Percentiles rank a stretch among this genome's conserved stretches.
These are phyloP conservation scores for Allacma fusca DNA, from an alignment of 2,888 invertebrate species.

Conservation along the genomic window DNA sequence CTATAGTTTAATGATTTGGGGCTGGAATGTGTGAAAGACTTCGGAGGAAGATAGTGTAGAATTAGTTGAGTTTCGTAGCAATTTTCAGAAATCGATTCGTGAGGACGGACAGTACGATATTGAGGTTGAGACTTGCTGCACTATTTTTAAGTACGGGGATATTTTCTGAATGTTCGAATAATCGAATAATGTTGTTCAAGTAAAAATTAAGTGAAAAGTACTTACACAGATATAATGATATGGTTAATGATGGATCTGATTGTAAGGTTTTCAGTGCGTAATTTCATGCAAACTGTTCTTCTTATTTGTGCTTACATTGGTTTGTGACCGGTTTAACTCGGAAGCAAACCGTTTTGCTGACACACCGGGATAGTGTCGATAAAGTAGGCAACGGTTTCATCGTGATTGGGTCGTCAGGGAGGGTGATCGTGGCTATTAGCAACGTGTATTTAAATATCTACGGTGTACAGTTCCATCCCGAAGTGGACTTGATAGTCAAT, in stretches of 20 bases:
- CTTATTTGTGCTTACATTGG: constrained; percentile 63
- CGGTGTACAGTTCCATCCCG: constrained; percentile 99
- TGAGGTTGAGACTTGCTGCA: constrained; percentile 85
- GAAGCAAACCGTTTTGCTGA: constrained; percentile 88
- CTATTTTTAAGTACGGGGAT: constrained; percentile 90
- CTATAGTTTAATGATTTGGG: too few relatives aligned
- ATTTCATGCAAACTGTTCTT: background rate
- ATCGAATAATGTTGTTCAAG: too few relatives aligned
- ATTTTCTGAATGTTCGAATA: too few relatives aligned
- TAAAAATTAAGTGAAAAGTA: too few relatives aligned
- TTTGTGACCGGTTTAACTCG: constrained; percentile 89
- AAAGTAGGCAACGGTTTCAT: constrained; percentile 89
- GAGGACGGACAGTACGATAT: constrained; percentile 88
- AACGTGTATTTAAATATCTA: constrained; percentile 89
- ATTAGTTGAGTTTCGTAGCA: too few relatives aligned
- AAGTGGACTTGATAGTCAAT: constrained; percentile 92
- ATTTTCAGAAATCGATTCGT: too few relatives aligned
- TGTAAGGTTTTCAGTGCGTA: background rate
- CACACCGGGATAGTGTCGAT: constrained; percentile 96
- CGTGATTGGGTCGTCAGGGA: constrained; percentile 83
- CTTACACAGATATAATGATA: too few relatives aligned
- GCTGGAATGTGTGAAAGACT: too few relatives aligned
- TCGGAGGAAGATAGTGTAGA: too few relatives aligned
- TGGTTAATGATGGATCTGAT: too few relatives aligned
- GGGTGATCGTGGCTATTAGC: constrained; percentile 86